Base-by-base conservation (phyloP, 2,797 vertebrate species). In the Paedocypris micromegethes region DNA sequence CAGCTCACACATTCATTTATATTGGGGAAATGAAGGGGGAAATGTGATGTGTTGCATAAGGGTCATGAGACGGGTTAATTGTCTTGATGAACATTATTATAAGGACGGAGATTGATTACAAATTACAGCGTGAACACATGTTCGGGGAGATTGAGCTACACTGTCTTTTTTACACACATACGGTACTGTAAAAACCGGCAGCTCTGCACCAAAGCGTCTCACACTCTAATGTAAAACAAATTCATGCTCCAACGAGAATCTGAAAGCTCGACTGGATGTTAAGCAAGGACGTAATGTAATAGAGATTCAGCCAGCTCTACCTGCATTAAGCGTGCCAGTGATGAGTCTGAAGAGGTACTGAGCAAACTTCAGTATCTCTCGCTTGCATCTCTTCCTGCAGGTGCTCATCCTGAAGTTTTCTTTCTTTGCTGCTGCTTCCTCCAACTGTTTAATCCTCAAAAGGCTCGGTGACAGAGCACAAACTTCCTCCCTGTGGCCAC, bases 321-420 rank as follows among this genome's bases (percentile, higher is more conserved):
- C 95, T 88, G 91, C 83, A 84, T 92, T 90, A 58, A 98, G 95
- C 6, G 93, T 93, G 69, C 96, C 96, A 9, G 96, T 98, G 89
- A 98, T 86, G 57, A 97, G 85, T 80, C 96, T 89, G 87, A 93
- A 94, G 78, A 99, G 89, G 82, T 99, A 98, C 86, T 96, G 95
- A 76, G 95, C 94, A 81, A 95, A 95, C 90, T 93, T 98, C 86
- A 97, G 75, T 79, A 98, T 91, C 86, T 98, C 93, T 70, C 94
- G 89, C 86, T 97, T 98, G 90, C 96, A 99, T 68, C 94, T 88
- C 85, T 93, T 98, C 83, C 94, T 91, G 88, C 96, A 98, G 90
- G 93, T 88, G 78, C 75, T 78, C 68, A 70, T 70, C 41, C 41
- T 70, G 68, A 57, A 23, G 37, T 37, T 48, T 43, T 23, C 23